Evolutionary conservation across 2,888 invertebrate genomes (phyloP).

Genomic region (Ennomos fuscantarius): DNA sequence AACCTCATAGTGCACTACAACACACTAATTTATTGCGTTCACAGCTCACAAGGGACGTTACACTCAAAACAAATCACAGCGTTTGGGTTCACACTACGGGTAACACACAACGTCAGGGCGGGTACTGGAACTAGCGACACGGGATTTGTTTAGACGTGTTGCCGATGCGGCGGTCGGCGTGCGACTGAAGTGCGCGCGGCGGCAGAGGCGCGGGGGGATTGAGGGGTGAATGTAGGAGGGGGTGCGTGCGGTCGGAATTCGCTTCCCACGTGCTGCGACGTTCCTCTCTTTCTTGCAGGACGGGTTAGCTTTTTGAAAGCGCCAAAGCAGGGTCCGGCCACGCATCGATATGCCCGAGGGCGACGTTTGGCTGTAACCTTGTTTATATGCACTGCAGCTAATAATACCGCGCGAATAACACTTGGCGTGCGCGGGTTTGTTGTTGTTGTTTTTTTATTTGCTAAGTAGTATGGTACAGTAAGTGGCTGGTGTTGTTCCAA

Average conservation of each 20-base stretch:
- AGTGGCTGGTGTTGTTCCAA: constrained; percentile 65
- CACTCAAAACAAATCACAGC: constrained; percentile 82
- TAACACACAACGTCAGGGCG: constrained; percentile 76
- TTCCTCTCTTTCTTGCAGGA: constrained; percentile 79
- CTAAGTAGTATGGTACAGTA: constrained; percentile 60
- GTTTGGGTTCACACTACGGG: constrained; percentile 75
- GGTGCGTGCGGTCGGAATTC: constrained; percentile 84
- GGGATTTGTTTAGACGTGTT: constrained; percentile 51
- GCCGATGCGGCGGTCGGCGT: constrained; percentile 79
- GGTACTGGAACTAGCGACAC: constrained; percentile 55
- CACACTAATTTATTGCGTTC: constrained; percentile 67
- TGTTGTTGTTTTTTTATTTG: constrained; percentile 65
- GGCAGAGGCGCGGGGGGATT: constrained; percentile 49
- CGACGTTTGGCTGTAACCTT: constrained; percentile 77
- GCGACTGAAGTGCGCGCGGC: constrained; percentile 80
- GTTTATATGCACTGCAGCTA: constrained; percentile 81
- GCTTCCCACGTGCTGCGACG: constrained; percentile 81
- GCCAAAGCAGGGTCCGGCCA: constrained; percentile 64
- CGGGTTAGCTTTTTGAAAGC: constrained; percentile 83
- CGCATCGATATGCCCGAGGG: constrained; percentile 79
- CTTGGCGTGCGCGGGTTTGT: constrained; percentile 66
- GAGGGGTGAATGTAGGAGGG: constrained; percentile 70
- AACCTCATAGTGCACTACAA: constrained; percentile 81
- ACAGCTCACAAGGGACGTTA: constrained; percentile 64
- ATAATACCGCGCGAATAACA: constrained; percentile 78